Percentiles rank a stretch among this genome's conserved stretches.
Evolutionary conservation across 2,113 vertebrate genomes (phyloP).

Genomic region (Beaufortia kweichowensis): DNA sequence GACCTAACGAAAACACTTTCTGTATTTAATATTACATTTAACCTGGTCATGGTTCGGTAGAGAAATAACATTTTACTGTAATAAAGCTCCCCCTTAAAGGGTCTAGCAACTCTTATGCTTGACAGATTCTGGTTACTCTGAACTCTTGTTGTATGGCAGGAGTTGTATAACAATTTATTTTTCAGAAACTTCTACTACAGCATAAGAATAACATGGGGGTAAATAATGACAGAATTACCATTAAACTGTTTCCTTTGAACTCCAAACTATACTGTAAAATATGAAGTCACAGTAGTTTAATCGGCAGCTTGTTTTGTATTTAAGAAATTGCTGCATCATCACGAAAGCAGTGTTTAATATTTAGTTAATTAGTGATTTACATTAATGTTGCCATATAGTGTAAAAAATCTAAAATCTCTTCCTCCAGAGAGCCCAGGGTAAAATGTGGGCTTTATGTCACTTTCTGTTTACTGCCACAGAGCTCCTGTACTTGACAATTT

Average conservation of each 20-base stretch:
- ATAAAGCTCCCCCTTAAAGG: too few relatives aligned
- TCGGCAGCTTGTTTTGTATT: neutral
- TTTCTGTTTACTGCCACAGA: conserved; percentile 82
- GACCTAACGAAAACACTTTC: too few relatives aligned
- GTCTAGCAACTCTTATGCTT: neutral
- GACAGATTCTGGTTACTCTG: neutral
- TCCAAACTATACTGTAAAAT: too few relatives aligned
- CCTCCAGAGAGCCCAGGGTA: conserved; percentile 57
- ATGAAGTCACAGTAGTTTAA: neutral
- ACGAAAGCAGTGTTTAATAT: neutral
- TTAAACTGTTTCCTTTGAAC: too few relatives aligned
- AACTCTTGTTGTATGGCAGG: neutral
- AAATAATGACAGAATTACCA: neutral
- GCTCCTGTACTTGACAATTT: conserved; percentile 78
- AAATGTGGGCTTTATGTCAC: conserved; percentile 62
- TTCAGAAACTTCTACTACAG: too few relatives aligned
- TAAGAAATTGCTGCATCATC: neutral
- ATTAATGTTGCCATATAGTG: conserved; percentile 9
- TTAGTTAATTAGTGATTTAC: neutral
- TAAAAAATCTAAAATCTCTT: conserved; percentile 61
- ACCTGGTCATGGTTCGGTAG: too few relatives aligned
- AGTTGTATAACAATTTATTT: too few relatives aligned
- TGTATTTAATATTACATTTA: too few relatives aligned
- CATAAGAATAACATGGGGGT: too few relatives aligned
- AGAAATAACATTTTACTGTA: too few relatives aligned